Evolutionary conservation across 2,113 vertebrate genomes (phyloP).

Genomic region (Brachyhypopomus occidentalis): DNA sequence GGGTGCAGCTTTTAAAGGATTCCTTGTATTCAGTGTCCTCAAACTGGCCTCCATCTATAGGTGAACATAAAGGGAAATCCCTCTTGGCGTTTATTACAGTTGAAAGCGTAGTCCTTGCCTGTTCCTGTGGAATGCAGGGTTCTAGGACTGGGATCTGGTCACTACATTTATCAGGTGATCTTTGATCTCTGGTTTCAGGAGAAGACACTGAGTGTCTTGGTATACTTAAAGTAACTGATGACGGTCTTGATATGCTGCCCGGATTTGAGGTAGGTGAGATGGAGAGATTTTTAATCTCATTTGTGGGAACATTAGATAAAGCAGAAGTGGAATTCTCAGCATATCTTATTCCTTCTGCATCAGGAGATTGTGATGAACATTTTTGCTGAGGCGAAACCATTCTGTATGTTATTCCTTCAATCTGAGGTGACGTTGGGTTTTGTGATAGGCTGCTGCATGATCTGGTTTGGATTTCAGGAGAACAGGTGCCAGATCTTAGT

Average conservation of each 20-base stretch:
- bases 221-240: slow-evolving; percentile 13
- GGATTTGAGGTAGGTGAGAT: slow-evolving; percentile 41
- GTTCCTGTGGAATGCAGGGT: background rate
- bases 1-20: background rate
- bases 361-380: slow-evolving; percentile 43
- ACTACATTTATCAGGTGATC: background rate
- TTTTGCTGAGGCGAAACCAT: slow-evolving; percentile 61
- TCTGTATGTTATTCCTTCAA: slow-evolving; percentile 62
- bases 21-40: background rate
- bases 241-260: background rate
- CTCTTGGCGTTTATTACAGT: slow-evolving; percentile 4
- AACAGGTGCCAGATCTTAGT: slow-evolving; percentile 40
- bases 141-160: slow-evolving; percentile 10
- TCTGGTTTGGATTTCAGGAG: slow-evolving; percentile 47
- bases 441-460: slow-evolving; percentile 37
- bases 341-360: slow-evolving; percentile 35
- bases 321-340: slow-evolving; percentile 14
- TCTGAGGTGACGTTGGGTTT: slow-evolving; percentile 60
- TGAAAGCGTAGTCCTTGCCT: slow-evolving; percentile 17
- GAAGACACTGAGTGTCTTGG: slow-evolving; percentile 1
- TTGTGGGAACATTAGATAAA: slow-evolving; percentile 6
- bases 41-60: background rate
- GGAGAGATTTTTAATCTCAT: slow-evolving; percentile 12
- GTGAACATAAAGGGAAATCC: background rate
- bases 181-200: slow-evolving; percentile 8